Base-by-base conservation (phyloP, 2,888 invertebrate species). In the Maniola hyperantus region DNA sequence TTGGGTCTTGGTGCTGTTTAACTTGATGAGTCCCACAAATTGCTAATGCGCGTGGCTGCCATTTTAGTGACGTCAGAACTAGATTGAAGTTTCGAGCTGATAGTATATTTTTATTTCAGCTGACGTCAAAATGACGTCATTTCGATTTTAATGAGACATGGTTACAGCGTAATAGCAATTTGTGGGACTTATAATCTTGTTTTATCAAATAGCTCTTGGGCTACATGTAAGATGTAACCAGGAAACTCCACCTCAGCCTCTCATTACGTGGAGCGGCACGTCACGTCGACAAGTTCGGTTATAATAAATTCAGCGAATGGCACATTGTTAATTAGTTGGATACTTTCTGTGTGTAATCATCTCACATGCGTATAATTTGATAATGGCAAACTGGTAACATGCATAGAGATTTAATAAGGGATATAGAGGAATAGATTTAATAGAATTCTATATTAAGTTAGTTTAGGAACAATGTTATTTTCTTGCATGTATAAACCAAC, bases 241-340 rank as follows among this genome's bases (percentile, higher is more conserved):
- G 62, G 34, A 58, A 65, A 66, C 15, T 68, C 63, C 20, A 10
- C 34, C 58, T 54, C 53, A 70, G 70, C 68, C 67, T 53, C 72
- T 69, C 69, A 69, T 69, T 69, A 48, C 53, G 62, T 67, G 71
- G 57, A 39, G 54, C 55, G 67, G 61, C 66, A 68, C 72, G 72
- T 72, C 66, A 68, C 72, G 72, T 72, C 67, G 64, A 59, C 57
- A 50, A 60, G 54, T 66, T 64, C 10, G 39, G 67, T 63, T 67
- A 61, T 70, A 70, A 70, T 70, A 58, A 68, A 70, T 74, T 65
- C 72, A 66, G 61, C 20, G 61, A 39, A 66, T 60, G 55, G 60
- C 54, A 59, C 50, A 64, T 61, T 55, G 55, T 42, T 69, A 66
- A 66, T 69, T 66, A 61, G 61, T 51, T 50, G 13, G 50, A 51